Base-by-base conservation (phyloP, 2,797 vertebrate genomes). In the Malacoctenus gilli region DNA sequence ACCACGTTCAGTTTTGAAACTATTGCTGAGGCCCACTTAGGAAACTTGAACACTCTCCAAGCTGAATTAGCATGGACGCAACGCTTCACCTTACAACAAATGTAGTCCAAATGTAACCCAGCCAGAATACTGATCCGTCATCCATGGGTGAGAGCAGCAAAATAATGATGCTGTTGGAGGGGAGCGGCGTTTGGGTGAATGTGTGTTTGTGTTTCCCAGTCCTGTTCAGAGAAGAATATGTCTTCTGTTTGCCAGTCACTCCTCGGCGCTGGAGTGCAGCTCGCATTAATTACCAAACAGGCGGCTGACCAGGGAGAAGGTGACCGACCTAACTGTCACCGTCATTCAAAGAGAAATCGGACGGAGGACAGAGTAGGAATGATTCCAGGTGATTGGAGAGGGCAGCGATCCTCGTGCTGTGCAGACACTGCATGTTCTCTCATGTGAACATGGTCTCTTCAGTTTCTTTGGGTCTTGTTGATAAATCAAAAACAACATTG, bases 241-340 rank as follows among this genome's bases (percentile, higher is more conserved):
- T 74, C 59, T 30, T 23, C 47, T 69, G 52, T 68, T 58, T 59
- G 53, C 54, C 43, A 35, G 59, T 49, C 39, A 35, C 42, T 66
- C 16, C 8, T 34, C n/a, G 0, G 48, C 11, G 61, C 31, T 15
- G 48, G 53, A 40, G 53, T 37, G 46, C 47, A 63, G 49, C 68
- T 71, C 12, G 4, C 39, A 53, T 89, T 72, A 84, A 85, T 87
- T 81, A 82, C 77, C 85, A 62, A 82, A 79, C 77, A 85, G 61
- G 46, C 58, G 73, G 66, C 76, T 34, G 16, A 61, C 36, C 13
- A 21, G 25, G 37, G 60, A 75, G 72, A 84, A 77, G 65, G 53
- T 77, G 84, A 88, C 80, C 84, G 75, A 76, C 42, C 87, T 86
- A 75, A 67, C 70, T 74, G 80, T 41, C 35, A 31, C 41, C 47